Conservation (phyloP, 2,113 vertebrate genomes). For the Coracopsis vasa region DNA sequence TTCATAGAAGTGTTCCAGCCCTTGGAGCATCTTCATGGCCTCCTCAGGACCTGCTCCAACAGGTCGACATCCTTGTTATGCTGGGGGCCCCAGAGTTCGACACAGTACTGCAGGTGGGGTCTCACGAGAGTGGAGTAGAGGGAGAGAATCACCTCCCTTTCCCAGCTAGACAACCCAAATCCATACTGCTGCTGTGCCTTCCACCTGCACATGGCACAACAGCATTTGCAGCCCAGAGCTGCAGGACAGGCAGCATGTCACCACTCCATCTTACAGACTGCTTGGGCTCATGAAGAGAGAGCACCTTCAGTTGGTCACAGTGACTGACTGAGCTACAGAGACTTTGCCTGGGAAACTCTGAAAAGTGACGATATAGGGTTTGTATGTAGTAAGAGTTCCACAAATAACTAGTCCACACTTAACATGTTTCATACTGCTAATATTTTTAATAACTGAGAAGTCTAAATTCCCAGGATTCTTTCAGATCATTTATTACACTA, state of each 20-base stretch:
- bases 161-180: neutral
- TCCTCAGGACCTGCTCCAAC: neutral
- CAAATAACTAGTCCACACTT: neutral
- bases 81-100: neutral
- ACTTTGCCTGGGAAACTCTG: neutral
- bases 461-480: neutral
- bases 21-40: neutral
- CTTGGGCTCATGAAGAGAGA: neutral
- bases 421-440: neutral
- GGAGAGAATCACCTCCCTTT: neutral
- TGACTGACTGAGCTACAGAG: neutral
- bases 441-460: neutral
- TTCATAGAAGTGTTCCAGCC: neutral
- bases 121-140: neutral
- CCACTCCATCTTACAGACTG: neutral
- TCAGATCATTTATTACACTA: neutral
- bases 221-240: neutral
- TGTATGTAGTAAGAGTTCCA: neutral
- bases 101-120: neutral
- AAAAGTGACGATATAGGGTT: neutral
- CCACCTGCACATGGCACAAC: rapidly evolving
- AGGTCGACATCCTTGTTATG: neutral
- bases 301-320: neutral
- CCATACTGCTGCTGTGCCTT: neutral
- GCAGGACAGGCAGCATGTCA: neutral